phyloP scores from a whole-genome alignment of 2,113 vertebrate genomes.

The Eidolon helvum region DNA sequence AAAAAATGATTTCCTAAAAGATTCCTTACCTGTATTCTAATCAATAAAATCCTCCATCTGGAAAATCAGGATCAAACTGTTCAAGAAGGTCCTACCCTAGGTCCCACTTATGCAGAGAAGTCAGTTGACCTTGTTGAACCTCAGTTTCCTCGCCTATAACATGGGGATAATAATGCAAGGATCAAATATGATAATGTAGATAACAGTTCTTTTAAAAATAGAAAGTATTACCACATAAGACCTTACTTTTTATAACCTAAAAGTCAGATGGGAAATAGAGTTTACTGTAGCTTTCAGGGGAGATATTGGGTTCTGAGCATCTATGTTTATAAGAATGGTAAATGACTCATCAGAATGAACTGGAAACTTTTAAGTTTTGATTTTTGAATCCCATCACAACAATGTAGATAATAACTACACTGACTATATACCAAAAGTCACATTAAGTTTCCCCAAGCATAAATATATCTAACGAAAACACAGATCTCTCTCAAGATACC shows the following conservation, averaged over 20 bases:
- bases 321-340: not conserved
- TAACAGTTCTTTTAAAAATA: not conserved
- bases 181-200: not conserved
- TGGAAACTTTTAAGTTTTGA: conserved; percentile 21
- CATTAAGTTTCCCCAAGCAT: not conserved
- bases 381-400: not conserved
- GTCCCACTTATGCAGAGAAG: not conserved
- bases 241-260: not conserved
- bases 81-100: not conserved
- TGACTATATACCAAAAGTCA: not conserved
- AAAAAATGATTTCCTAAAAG: not conserved
- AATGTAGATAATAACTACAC: not conserved
- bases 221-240: not conserved
- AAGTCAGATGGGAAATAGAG: not conserved
- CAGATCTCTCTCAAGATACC: not conserved
- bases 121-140: not conserved
- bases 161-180: not conserved
- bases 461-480: not conserved
- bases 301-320: not conserved
- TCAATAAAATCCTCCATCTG: not conserved
- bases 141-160: not conserved
- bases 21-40: not conserved
- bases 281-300: not conserved
- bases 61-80: not conserved
- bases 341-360: not conserved